Evolutionary conservation across 2,888 invertebrate species (phyloP).

Genomic region (Orthosia incerta): DNA sequence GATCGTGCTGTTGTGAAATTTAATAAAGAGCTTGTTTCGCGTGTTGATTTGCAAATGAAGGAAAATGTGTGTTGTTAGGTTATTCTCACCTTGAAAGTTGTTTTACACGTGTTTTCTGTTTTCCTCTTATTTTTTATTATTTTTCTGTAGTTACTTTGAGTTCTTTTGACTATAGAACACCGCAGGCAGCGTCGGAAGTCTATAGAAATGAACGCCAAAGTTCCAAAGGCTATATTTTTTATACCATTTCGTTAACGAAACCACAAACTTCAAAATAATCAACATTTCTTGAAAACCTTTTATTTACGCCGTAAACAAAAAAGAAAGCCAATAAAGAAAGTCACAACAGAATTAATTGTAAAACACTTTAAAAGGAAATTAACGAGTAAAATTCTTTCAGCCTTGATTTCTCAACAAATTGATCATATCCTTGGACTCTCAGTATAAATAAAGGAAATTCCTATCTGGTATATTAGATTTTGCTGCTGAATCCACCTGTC

Average conservation of each 20-base stretch:
- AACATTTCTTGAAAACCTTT: conserved; percentile 34
- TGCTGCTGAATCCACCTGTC: conserved; percentile 79
- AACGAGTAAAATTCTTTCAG: conserved; percentile 64
- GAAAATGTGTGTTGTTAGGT: conserved; percentile 7
- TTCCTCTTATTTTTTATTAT: not conserved
- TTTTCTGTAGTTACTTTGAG: not conserved
- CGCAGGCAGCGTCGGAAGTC: not conserved
- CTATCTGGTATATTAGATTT: conserved; percentile 82
- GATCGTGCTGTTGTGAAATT: conserved; percentile 35
- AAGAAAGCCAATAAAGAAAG: conserved; percentile 60
- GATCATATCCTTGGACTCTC: conserved; percentile 57
- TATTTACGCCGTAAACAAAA: conserved; percentile 59
- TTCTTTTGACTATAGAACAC: not conserved
- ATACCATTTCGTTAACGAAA: not conserved
- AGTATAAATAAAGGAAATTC: conserved; percentile 77
- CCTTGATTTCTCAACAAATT: conserved; percentile 67
- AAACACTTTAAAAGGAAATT: conserved; percentile 68
- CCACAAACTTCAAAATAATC: conserved; percentile 10
- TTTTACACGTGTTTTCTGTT: not conserved
- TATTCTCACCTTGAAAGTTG: conserved; percentile 14
- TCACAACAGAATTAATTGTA: conserved; percentile 68
- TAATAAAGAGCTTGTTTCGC: conserved; percentile 29
- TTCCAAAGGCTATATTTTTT: not conserved
- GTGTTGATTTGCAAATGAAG: conserved; percentile 25
- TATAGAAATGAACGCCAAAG: not conserved